phyloP scores from a whole-genome alignment of 2,113 vertebrate species.

The Furnarius figulus region DNA sequence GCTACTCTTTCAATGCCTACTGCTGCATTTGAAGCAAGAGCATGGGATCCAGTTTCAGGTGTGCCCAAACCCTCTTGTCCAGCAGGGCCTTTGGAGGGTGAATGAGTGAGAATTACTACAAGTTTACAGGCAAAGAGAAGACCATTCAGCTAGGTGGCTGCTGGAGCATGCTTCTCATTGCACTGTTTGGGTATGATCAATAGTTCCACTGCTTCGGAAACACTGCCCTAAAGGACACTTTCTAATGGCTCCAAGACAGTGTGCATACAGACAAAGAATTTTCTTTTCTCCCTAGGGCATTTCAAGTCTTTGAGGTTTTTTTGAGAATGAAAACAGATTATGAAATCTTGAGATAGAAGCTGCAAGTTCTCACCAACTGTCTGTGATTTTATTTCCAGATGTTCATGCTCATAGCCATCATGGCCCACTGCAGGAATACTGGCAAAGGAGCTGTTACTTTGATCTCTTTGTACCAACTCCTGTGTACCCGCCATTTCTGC shows the following conservation, averaged over 20 bases:
- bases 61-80: background rate
- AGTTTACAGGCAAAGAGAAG: background rate
- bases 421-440: background rate
- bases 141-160: background rate
- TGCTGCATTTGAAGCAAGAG: background rate
- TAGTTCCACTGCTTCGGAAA: background rate
- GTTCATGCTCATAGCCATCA: background rate
- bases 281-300: background rate
- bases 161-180: background rate
- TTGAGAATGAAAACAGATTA: background rate
- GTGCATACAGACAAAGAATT: background rate
- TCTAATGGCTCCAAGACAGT: background rate
- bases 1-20: no score
- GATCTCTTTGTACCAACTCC: background rate
- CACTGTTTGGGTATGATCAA: accelerated
- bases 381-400: slow-evolving; percentile 41
- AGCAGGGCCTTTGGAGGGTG: background rate
- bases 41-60: background rate
- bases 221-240: accelerated
- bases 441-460: background rate
- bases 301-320: background rate
- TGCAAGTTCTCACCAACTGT: background rate
- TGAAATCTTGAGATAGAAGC: background rate
- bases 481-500: background rate
- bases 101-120: background rate